Percentiles rank a stretch among this genome's conserved stretches.
These are phyloP conservation scores for Martes martes DNA, from an alignment of 2,113 vertebrate genomes.

Conservation along the genomic window DNA sequence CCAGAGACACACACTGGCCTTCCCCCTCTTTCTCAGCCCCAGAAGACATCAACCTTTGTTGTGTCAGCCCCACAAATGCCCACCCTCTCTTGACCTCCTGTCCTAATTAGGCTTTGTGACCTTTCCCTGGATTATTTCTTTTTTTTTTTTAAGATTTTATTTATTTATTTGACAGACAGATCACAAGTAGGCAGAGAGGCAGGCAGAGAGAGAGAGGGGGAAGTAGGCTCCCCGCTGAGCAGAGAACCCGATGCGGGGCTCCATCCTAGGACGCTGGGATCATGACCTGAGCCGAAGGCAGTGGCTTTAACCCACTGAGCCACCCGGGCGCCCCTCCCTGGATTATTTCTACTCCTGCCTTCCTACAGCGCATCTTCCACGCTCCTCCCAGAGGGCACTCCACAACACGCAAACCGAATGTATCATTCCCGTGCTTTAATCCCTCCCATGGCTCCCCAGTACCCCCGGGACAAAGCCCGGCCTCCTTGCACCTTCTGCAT, in stretches of 20 bases:
- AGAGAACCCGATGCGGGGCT: no score
- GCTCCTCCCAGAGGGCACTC: neutral
- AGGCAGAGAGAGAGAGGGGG: no score
- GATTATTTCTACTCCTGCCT: neutral
- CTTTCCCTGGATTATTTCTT: neutral
- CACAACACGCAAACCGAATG: neutral
- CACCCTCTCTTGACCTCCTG: neutral
- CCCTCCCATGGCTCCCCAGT: neutral
- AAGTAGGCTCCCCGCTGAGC: no score
- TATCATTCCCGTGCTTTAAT: neutral
- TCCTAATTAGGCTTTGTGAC: neutral
- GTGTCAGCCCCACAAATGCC: neutral
- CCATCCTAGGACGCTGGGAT: no score
- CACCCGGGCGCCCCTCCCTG: neutral
- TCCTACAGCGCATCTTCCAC: neutral
- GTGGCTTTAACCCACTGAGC: no score
- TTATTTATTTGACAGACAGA: no score
- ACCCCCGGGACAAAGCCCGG: neutral
- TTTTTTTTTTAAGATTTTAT: no score
- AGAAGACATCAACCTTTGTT: neutral
- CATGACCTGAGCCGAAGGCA: no score
- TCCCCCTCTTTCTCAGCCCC: neutral
- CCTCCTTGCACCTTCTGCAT: neutral
- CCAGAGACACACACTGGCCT: neutral
- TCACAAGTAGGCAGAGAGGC: no score